Base-by-base conservation (phyloP, 2,113 vertebrate genomes). In the Aptenodytes patagonicus region DNA sequence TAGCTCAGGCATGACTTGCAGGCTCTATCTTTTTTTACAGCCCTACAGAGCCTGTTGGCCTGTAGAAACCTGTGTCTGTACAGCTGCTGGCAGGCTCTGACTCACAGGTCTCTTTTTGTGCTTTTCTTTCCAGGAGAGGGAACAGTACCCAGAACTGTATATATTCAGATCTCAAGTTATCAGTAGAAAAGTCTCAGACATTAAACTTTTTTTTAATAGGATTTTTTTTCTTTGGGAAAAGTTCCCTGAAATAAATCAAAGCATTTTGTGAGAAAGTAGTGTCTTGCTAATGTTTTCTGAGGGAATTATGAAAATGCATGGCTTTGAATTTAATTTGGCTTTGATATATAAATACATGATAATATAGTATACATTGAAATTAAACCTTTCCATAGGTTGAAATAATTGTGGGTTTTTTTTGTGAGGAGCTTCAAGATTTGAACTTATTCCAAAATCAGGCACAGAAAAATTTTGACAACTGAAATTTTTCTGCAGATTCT, bases 1-100 rank as follows among this genome's bases (percentile, higher is more conserved):
- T 64, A 92, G 19, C 4, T 84, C 32, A 84, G 64, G 44, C 34
- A 21, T 78, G 61, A 81, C 24, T 71, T 68, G 40, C 5, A 84
- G 72, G 34, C 17, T 89, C 29, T 70, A 2, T 3, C 22, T 34
- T 68, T 70, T 62, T 61, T 90, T 55, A 40, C 17, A 61, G 36
- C 29, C 8, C 6, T 62, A 3, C 1, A 6, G 9, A 28, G 13
- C 34, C n/a, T 1, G 0, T 11, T 66, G 57, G 40, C 24, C 73
- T 82, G 28, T 13, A n/a, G 42, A 65, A 21, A 19, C 61, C 38
- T 51, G 13, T 72, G 29, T n/a, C 31, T 55, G 31, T 68, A 42
- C 17, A 84, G 44, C 58, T 17, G 1, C 49, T 80, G 51, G 29
- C 16, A 66, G 13, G 14, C 51, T 80, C 21, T 81, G 69, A 85